Evolutionary conservation across 1,140 invertebrate species (phyloP).

Genomic region (Cephus cinctus): DNA sequence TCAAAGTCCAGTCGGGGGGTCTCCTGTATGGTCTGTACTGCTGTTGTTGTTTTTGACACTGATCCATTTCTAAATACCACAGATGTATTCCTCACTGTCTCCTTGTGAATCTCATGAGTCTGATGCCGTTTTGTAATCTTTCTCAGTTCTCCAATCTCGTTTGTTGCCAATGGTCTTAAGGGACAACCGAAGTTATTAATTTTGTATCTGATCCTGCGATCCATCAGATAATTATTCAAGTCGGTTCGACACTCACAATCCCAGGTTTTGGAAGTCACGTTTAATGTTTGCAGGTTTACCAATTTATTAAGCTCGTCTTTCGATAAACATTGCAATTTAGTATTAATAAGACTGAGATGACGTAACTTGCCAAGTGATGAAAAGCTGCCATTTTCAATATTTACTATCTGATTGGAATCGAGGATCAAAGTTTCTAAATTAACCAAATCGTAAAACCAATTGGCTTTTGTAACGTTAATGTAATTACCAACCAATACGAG

Average conservation of each 20-base stretch:
- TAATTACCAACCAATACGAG: conserved; percentile 26
- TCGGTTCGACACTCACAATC: conserved; percentile 23
- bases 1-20: too few species aligned
- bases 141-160: neutral
- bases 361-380: conserved; percentile 18
- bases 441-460: conserved; percentile 34
- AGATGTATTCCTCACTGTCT: neutral
- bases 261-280: conserved; percentile 32
- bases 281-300: conserved; percentile 23
- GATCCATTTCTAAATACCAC: neutral
- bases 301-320: conserved; percentile 19
- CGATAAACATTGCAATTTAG: conserved; percentile 26
- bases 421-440: conserved; percentile 31
- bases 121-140: too few species aligned
- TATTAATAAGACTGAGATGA: conserved; percentile 24
- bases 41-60: neutral
- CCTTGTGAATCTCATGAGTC: neutral
- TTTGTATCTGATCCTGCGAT: conserved; percentile 27
- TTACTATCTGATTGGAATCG: conserved; percentile 23
- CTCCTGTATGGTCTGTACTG: too few species aligned
- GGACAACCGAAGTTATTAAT: conserved; percentile 10
- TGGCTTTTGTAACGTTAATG: conserved; percentile 15
- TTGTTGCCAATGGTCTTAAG: neutral
- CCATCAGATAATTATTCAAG: conserved; percentile 19
- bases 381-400: conserved; percentile 22